phyloP scores from a whole-genome alignment of 2,888 invertebrate genomes.

The Drosophila formosana region DNA sequence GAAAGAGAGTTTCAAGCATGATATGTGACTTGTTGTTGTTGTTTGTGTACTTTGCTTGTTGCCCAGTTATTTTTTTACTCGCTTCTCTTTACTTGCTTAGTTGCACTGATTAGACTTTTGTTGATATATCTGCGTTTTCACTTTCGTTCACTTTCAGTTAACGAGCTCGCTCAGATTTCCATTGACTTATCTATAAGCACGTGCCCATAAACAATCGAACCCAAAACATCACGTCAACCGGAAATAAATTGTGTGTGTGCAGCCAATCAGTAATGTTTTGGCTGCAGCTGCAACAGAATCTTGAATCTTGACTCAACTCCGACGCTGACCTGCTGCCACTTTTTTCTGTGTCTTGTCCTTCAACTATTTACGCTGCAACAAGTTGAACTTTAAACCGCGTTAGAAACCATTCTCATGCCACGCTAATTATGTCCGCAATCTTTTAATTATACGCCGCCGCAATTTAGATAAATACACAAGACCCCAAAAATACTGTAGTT shows the following conservation, averaged over 20 bases:
- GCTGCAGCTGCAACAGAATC: constrained; percentile 44
- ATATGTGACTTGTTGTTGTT: constrained; percentile 66
- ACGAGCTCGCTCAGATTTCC: constrained; percentile 63
- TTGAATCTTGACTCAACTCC: constrained; percentile 24
- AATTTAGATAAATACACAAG: constrained; percentile 52
- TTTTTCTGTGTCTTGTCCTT: constrained; percentile 40
- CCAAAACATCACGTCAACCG: constrained; percentile 43
- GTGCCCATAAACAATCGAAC: constrained; percentile 45
- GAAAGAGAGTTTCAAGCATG: constrained; percentile 75
- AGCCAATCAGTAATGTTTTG: constrained; percentile 26
- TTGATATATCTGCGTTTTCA: constrained; percentile 63
- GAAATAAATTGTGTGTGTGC: constrained; percentile 24
- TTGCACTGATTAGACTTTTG: constrained; percentile 68
- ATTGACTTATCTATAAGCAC: constrained; percentile 57
- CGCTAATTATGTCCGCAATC: constrained; percentile 72
- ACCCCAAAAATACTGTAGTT: constrained; percentile 45
- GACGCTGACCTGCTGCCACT: neutral
- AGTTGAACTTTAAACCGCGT: constrained; percentile 57
- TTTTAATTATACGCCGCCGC: constrained; percentile 71
- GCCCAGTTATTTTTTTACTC: constrained; percentile 36
- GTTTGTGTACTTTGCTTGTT: constrained; percentile 64
- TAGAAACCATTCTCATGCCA: constrained; percentile 10
- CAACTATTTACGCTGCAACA: constrained; percentile 28
- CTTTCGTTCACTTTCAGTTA: constrained; percentile 63
- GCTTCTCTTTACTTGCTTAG: constrained; percentile 39